Conservation (phyloP, 2,888 invertebrate genomes). For the Scaptomyza cyrtandrae region DNA sequence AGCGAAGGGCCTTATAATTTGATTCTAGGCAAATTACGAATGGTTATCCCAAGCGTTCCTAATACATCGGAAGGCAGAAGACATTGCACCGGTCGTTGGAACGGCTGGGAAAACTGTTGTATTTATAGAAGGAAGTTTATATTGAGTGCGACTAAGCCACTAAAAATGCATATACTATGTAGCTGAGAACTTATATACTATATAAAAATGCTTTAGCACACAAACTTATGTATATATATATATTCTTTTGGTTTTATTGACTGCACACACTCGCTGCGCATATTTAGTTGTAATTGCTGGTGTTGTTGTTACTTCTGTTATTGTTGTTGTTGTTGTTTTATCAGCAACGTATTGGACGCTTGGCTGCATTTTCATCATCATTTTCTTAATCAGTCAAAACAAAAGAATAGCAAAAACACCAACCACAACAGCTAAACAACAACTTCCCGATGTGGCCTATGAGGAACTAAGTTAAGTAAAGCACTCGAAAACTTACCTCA, state of each 20-base stretch:
- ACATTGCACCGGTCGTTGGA: background rate
- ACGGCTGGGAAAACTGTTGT: no score
- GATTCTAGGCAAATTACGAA: background rate
- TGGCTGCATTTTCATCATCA: slow-evolving; percentile 69
- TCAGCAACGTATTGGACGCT: slow-evolving; percentile 69
- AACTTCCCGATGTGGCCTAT: slow-evolving; percentile 40
- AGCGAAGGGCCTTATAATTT: background rate
- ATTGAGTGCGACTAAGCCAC: no score
- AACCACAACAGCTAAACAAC: slow-evolving; percentile 11
- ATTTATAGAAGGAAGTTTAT: background rate
- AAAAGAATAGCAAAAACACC: slow-evolving; percentile 34
- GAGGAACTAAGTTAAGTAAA: slow-evolving; percentile 31
- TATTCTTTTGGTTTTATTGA: slow-evolving; percentile 64
- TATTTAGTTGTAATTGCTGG: slow-evolving; percentile 40
- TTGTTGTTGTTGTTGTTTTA: slow-evolving; percentile 43
- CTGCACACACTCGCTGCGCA: slow-evolving; percentile 56
- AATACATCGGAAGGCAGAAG: no score
- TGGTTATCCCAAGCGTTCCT: background rate
- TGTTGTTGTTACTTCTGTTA: slow-evolving; percentile 17
- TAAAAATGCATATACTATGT: background rate
- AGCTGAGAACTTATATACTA: slow-evolving; percentile 1
- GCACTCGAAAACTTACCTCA: slow-evolving; percentile 19
- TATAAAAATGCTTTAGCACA: background rate
- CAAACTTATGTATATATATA: slow-evolving; percentile 18
- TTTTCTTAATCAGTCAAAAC: slow-evolving; percentile 75